Conservation (phyloP, 2,888 invertebrate species). For the Dermolepida albohirtum region DNA sequence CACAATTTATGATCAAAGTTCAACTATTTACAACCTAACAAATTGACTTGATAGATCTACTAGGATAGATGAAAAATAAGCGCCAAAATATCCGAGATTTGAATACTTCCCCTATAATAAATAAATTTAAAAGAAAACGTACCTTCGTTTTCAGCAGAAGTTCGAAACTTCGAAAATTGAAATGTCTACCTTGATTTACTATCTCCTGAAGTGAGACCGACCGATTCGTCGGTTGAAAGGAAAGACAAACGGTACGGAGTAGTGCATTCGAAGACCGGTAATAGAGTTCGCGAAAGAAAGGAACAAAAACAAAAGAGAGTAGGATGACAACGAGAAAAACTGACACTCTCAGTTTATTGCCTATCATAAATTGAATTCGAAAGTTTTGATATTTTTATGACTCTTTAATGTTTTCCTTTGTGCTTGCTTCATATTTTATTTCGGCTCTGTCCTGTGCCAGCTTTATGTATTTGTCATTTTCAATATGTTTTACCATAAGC, state of each 20-base stretch:
- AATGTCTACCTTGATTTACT: slow-evolving; percentile 28
- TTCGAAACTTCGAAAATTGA: slow-evolving; percentile 30
- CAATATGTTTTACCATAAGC: slow-evolving; percentile 17
- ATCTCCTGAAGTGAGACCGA: slow-evolving; percentile 6
- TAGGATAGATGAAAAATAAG: too few species aligned
- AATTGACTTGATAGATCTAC: too few species aligned
- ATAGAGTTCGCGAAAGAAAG: slow-evolving; percentile 6
- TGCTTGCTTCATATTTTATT: slow-evolving; percentile 44
- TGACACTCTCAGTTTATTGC: slow-evolving; percentile 45
- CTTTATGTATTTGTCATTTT: slow-evolving; percentile 11
- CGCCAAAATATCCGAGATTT: slow-evolving; percentile 7
- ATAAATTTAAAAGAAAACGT: slow-evolving; percentile 1
- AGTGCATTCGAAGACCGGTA: background rate
- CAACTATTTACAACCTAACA: too few species aligned
- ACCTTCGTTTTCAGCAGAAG: slow-evolving; percentile 3
- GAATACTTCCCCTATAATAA: slow-evolving; percentile 20
- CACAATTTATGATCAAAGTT: too few species aligned
- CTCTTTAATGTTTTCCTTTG: slow-evolving; percentile 52
- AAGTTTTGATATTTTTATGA: slow-evolving; percentile 53
- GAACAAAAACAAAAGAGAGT: background rate
- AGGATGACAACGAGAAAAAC: background rate
- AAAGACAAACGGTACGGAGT: background rate
- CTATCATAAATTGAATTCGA: slow-evolving; percentile 50
- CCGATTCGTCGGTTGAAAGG: background rate
- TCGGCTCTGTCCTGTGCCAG: background rate